phyloP scores from a whole-genome alignment of 2,797 vertebrate species.

The Hafferia zeledoni region DNA sequence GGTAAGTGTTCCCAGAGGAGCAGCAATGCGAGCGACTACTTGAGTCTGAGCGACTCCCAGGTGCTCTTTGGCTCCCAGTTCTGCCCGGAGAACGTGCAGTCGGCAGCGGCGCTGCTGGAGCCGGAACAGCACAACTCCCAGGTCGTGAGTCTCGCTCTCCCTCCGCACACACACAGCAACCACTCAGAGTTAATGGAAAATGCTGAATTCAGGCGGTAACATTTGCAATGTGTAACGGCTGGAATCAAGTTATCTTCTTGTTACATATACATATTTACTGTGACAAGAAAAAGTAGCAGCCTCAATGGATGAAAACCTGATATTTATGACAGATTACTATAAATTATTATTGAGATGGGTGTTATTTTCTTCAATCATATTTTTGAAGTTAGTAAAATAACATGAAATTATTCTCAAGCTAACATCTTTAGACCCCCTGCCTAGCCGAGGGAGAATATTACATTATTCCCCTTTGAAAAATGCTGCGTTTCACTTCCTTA shows the following conservation, averaged over 20 bases:
- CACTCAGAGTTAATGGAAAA: not conserved
- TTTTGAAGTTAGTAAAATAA: not conserved
- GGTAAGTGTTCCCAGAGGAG: conserved; percentile 64
- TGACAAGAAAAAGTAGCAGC: not conserved
- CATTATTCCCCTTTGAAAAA: not conserved
- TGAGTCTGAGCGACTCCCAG: conserved; percentile 88
- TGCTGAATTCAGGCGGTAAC: not conserved
- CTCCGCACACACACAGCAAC: not conserved
- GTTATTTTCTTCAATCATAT: not conserved
- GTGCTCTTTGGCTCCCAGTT: conserved; percentile 90
- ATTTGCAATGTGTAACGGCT: not conserved
- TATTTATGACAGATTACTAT: not conserved
- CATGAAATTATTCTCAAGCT: not conserved
- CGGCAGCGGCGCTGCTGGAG: conserved; percentile 78
- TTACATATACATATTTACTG: not conserved
- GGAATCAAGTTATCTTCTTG: not conserved
- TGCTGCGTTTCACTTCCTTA: not conserved
- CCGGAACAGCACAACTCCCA: conserved; percentile 85
- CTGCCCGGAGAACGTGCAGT: conserved; percentile 86
- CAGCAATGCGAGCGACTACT: conserved; percentile 70
- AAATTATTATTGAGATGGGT: not conserved
- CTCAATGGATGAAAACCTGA: not conserved
- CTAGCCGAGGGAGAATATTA: not conserved
- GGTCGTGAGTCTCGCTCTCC: conserved; percentile 80
- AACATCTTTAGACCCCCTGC: not conserved